phyloP scores from a whole-genome alignment of 2,888 invertebrate species.

The Drosophila barbarae region DNA sequence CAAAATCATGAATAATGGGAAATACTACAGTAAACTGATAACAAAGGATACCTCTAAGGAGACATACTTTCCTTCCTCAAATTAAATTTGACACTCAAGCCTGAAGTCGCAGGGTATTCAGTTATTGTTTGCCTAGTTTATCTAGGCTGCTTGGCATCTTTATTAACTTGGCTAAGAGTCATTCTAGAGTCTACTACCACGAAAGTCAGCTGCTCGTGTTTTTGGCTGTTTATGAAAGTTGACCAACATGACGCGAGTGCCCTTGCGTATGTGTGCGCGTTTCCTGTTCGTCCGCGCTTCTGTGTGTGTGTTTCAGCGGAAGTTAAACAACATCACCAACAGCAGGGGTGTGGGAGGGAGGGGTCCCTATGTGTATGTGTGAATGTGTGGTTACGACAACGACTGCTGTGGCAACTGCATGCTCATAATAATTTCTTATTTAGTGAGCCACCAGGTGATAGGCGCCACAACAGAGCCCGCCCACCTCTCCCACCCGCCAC shows the following conservation, averaged over 20 bases:
- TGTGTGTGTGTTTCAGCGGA: conserved; percentile 49
- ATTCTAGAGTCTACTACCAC: not conserved
- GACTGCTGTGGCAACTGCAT: conserved; percentile 50
- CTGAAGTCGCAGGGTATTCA: not conserved
- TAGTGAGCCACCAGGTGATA: conserved; percentile 52
- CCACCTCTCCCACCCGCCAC: not conserved
- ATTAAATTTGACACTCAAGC: not conserved
- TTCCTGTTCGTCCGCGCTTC: conserved; percentile 44
- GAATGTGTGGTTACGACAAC: conserved; percentile 41
- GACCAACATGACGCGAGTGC: conserved; percentile 43
- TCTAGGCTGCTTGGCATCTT: too few species aligned
- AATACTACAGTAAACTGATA: not conserved
- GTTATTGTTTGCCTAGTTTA: too few species aligned
- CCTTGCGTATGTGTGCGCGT: conserved; percentile 35
- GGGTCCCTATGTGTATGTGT: conserved; percentile 5
- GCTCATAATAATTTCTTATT: conserved; percentile 74
- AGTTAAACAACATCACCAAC: conserved; percentile 56
- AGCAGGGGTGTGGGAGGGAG: not conserved
- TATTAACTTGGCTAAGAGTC: not conserved
- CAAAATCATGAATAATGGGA: not conserved
- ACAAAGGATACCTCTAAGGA: not conserved
- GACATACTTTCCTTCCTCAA: too few species aligned
- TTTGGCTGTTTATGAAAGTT: conserved; percentile 61
- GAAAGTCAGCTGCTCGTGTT: conserved; percentile 22
- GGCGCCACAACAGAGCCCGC: conserved; percentile 27